Conservation (phyloP, 2,888 invertebrate species). For the Acanthosepion lycidas region DNA sequence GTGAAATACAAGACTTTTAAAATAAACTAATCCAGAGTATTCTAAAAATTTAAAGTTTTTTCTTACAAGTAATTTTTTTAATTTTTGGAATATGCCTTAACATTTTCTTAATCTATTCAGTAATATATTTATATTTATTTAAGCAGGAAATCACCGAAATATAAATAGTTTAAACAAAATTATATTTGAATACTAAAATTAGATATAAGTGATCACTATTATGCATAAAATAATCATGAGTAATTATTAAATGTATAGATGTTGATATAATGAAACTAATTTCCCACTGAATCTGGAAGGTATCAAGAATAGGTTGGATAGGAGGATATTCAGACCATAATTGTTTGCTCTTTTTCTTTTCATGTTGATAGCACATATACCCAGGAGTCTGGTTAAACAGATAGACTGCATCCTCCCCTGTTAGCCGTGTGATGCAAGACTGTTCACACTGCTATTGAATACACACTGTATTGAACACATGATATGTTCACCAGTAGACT, state of each 20-base stretch:
- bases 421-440: neutral
- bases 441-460: neutral
- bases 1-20: too few species aligned
- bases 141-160: neutral
- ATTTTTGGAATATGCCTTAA: too few species aligned
- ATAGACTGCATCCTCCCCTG: slow-evolving; percentile 33
- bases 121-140: neutral
- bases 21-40: too few species aligned
- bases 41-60: too few species aligned
- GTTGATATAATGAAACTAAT: neutral
- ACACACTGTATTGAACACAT: neutral
- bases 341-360: neutral
- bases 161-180: neutral
- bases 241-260: neutral
- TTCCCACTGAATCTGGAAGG: neutral
- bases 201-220: neutral
- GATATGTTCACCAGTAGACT: slow-evolving; percentile 21
- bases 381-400: neutral
- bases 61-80: too few species aligned
- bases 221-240: neutral
- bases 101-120: too few species aligned
- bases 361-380: neutral
- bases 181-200: neutral
- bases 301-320: neutral
- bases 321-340: neutral